Base-by-base conservation (phyloP, 2,113 vertebrate species). In the Dasyprocta punctata region DNA sequence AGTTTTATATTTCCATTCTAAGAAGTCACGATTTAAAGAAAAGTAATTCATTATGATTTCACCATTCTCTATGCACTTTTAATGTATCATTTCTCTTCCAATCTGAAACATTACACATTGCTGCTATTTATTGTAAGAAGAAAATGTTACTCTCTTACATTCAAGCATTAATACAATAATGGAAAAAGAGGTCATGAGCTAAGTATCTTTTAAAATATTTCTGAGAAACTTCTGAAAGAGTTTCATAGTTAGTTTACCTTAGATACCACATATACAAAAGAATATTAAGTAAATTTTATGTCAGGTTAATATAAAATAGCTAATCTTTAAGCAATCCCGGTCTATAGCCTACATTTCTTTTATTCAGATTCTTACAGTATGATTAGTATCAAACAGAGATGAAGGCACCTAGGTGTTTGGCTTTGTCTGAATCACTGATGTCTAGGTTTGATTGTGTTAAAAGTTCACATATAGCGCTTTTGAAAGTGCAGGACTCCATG, bases 201-300 rank as follows among this genome's bases (percentile, higher is more conserved):
- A 80, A 96, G 52, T 36, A 84, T 89, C 71, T 82, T 96, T 69
- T 28, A 96, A 96, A 93, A 73, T 44, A 28, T 84, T 85, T 81
- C 94, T 87, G 20, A 58, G 65, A 93, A 75, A 63, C 36, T 28
- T 73, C n/a, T 94, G 36, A 19, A 33, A 90, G 30, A 24, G 94
- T 92, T 87, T 80, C 63, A 2, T 69, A 58, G 60, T 92, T 92
- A 94, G 89, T 73, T 38, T 41, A 92, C 44, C 81, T 54, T 90
- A 69, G 61, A 61, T 69, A 36, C 47, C 60, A 12, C 58, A 84
- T 95, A 89, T 96, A 73, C 6, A 86, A 77, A 77, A 77, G 87
- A 78, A 30, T 67, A 19, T 52, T 71, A 65, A 86, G 60, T 54
- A 90, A 71, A 92, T 60, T 77, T 73, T 77, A 90, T 14, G 33